phyloP scores from a whole-genome alignment of 2,888 invertebrate genomes.

The Cylloceria caligata region DNA sequence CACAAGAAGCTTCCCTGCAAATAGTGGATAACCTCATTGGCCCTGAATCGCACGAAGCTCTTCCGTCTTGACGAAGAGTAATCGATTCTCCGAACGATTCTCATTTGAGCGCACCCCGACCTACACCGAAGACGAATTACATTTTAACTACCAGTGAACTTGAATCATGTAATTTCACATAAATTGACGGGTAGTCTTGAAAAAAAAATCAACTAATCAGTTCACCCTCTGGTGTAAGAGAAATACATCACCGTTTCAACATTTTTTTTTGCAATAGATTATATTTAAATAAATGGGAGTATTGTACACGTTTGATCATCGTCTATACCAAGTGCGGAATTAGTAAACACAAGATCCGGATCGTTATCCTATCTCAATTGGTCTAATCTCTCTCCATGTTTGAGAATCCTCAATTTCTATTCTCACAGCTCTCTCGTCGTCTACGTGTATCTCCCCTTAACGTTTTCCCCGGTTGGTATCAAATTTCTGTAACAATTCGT shows the following conservation, averaged over 20 bases:
- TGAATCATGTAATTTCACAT: background rate
- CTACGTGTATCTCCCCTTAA: background rate
- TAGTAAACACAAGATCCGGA: background rate
- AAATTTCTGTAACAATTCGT: conserved; percentile 26
- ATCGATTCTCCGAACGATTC: conserved; percentile 57
- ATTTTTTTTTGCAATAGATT: background rate
- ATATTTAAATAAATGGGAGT: background rate
- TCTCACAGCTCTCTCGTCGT: background rate
- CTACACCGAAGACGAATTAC: conserved; percentile 23
- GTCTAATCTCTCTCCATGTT: conserved; percentile 7
- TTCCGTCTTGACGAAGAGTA: conserved; percentile 42
- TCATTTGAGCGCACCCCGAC: conserved; percentile 25
- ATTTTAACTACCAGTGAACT: conserved; percentile 23
- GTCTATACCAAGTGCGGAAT: background rate
- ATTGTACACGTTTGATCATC: background rate
- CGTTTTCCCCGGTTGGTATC: conserved; percentile 5
- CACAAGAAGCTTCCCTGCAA: conserved; percentile 42
- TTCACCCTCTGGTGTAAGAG: background rate
- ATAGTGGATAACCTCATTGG: conserved; percentile 54
- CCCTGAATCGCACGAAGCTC: conserved; percentile 41
- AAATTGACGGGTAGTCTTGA: background rate
- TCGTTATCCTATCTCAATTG: conserved; percentile 13
- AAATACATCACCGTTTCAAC: background rate
- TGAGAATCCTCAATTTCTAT: conserved; percentile 16
- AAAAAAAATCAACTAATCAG: background rate